Conservation (phyloP, 2,113 vertebrate species). For the Pluvianellus socialis region DNA sequence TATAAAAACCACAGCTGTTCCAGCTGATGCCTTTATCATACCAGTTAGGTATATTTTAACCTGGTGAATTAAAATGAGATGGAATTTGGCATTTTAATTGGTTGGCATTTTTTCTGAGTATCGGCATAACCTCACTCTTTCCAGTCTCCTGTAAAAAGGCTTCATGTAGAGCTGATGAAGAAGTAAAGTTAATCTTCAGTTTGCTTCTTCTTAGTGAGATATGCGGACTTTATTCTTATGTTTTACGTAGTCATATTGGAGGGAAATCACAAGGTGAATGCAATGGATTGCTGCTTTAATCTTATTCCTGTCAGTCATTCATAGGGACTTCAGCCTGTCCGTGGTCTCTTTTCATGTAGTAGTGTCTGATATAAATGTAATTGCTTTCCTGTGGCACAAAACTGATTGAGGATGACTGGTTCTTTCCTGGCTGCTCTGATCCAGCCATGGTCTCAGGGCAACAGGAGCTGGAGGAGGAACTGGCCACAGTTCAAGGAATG, state of each 20-base stretch:
- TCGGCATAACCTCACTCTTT: neutral
- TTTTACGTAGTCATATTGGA: neutral
- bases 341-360: constrained; percentile 24
- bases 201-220: neutral
- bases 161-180: neutral
- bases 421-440: constrained; percentile 99
- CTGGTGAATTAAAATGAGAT: neutral
- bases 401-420: constrained; percentile 99
- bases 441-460: constrained; percentile 91
- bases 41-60: neutral
- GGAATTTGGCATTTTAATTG: constrained; percentile 1
- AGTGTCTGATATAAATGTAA: constrained; percentile 67
- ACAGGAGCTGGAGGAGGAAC: constrained; percentile 95
- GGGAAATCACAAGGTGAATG: constrained; percentile 49
- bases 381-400: constrained; percentile 93
- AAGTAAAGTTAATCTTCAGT: neutral
- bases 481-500: constrained; percentile 81
- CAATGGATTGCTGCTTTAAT: constrained; percentile 15
- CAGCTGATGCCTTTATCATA: neutral
- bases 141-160: neutral
- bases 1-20: neutral
- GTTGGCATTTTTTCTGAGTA: neutral
- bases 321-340: constrained; percentile 26
- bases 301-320: constrained; percentile 42
- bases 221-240: neutral